Conservation (phyloP, 1,140 invertebrate genomes). For the Drosophila insularis region DNA sequence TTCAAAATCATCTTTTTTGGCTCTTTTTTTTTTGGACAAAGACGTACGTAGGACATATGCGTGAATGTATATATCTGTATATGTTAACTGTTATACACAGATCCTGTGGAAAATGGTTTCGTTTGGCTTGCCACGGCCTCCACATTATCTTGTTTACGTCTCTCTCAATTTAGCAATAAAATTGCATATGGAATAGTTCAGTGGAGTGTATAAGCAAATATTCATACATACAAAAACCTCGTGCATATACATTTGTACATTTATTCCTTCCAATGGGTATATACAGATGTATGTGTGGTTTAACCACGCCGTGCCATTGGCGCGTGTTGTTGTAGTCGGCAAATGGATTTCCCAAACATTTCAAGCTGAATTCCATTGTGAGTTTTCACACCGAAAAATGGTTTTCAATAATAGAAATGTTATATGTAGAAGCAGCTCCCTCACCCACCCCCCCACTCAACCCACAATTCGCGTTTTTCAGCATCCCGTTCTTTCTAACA, state of each 20-base stretch:
- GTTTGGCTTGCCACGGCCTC: conserved; percentile 18
- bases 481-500: background rate
- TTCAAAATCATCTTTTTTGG: background rate
- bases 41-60: background rate
- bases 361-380: conserved; percentile 20
- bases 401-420: conserved; percentile 53
- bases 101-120: conserved; percentile 4
- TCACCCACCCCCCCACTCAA: too few species aligned
- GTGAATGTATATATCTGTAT: background rate
- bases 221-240: background rate
- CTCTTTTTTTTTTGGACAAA: background rate
- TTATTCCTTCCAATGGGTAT: background rate
- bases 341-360: conserved; percentile 21
- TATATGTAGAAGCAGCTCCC: background rate
- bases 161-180: conserved; percentile 26
- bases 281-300: background rate
- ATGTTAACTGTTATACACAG: conserved; percentile 1
- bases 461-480: conserved; percentile 8
- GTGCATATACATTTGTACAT: background rate
- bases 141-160: conserved; percentile 22
- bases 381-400: conserved; percentile 38
- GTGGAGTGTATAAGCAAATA: conserved; percentile 6
- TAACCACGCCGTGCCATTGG: background rate
- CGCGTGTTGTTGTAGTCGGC: conserved; percentile 13
- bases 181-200: conserved; percentile 22